phyloP scores from a whole-genome alignment of 2,113 vertebrate species.

The Heliornis fulica region DNA sequence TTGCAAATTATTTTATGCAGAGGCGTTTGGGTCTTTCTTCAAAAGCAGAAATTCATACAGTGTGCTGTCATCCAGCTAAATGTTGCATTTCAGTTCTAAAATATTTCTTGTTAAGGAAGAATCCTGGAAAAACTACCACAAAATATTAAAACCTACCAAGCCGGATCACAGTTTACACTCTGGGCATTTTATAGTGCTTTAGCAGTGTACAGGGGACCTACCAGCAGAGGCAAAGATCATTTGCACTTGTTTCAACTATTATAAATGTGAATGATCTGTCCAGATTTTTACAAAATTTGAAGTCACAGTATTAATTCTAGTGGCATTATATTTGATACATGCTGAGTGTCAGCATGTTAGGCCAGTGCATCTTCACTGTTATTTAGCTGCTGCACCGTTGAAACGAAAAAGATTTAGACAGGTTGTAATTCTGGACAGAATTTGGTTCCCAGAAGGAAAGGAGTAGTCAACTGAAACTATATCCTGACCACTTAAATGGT shows the following conservation, averaged over 20 bases:
- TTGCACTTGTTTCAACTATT: not conserved
- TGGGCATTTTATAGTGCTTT: not conserved
- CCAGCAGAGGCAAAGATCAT: not conserved
- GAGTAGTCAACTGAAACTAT: not conserved
- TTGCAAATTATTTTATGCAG: not conserved
- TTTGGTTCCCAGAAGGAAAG: not conserved
- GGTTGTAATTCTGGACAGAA: not conserved
- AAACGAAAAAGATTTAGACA: not conserved
- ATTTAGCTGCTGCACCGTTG: not conserved
- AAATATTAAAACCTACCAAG: not conserved
- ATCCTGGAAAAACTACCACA: not conserved
- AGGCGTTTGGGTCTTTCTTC: not conserved
- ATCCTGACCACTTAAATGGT: not conserved
- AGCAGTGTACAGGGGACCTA: not conserved
- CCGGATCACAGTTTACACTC: not conserved
- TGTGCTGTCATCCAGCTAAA: not conserved
- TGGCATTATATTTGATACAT: not conserved
- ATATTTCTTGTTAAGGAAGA: not conserved
- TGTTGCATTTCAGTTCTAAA: not conserved
- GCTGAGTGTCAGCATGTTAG: not conserved
- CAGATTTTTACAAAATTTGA: not conserved
- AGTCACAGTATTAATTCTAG: not conserved
- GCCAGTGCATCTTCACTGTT: not conserved
- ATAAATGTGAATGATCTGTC: not conserved
- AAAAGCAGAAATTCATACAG: not conserved